Percentiles rank a stretch among this genome's conserved stretches.
phyloP scores from a whole-genome alignment of 1,140 invertebrate species.

The Orchestia grillus region DNA sequence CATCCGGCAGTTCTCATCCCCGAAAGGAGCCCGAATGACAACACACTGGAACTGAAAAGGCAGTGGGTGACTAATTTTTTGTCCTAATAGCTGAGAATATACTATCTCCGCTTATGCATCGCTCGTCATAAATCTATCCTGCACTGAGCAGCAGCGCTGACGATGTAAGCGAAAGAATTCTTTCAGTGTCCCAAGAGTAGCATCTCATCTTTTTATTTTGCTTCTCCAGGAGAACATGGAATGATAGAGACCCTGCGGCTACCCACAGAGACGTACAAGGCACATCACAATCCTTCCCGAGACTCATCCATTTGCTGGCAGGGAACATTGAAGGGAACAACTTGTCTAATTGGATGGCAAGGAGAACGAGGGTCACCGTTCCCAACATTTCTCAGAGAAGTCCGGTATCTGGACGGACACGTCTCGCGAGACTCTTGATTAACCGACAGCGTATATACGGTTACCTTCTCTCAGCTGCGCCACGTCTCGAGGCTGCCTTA shows the following conservation, averaged over 20 bases:
- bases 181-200: not conserved
- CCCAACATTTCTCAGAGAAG: constrained; percentile 29
- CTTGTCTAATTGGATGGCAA: constrained; percentile 48
- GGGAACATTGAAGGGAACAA: constrained; percentile 52
- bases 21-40: no score
- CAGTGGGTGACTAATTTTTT: no score
- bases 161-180: not conserved
- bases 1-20: no score
- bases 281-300: not conserved
- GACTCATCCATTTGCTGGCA: constrained; percentile 30
- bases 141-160: not conserved
- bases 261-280: not conserved
- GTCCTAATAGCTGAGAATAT: no score
- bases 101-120: no score
- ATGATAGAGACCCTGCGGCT: not conserved
- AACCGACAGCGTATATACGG: not conserved
- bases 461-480: not conserved
- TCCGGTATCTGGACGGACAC: not conserved
- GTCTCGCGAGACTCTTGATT: not conserved
- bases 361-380: constrained; percentile 15
- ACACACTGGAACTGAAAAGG: no score
- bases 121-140: not conserved
- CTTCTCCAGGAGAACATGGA: not conserved
- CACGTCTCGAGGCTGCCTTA: not conserved
- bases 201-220: not conserved